A percentile compares a stretch with the other conserved stretches of the same genome.
Evolutionary conservation across 1,140 invertebrate genomes (phyloP).

Genomic region (Glossosoma conforme): DNA sequence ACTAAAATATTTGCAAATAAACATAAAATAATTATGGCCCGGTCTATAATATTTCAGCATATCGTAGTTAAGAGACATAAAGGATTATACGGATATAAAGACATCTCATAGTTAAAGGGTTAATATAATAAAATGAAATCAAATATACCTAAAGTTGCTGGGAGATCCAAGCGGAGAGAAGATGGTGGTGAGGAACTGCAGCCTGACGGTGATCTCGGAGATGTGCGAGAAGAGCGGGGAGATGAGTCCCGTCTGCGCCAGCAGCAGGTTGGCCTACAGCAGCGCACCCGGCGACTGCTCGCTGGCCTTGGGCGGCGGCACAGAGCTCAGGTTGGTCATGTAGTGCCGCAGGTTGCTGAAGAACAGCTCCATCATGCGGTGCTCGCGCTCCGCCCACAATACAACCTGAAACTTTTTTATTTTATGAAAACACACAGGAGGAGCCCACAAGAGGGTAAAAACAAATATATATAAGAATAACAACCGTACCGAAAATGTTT

Average conservation of each 20-base stretch:
- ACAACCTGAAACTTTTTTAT: conserved; percentile 51
- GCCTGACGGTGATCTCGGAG: conserved; percentile 82
- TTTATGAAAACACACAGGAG: not conserved
- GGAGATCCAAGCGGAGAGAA: conserved; percentile 88
- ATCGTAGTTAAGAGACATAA: no score
- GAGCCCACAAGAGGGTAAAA: no score
- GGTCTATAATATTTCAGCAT: no score
- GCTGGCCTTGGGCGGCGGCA: conserved; percentile 34
- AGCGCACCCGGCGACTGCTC: conserved; percentile 24
- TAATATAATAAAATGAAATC: no score
- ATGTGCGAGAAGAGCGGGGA: conserved; percentile 71
- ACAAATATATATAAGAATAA: not conserved
- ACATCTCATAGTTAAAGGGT: no score
- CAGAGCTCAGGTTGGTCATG: conserved; percentile 37
- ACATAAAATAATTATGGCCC: no score
- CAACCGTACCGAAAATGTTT: not conserved
- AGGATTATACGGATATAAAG: no score
- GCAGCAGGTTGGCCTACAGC: conserved; percentile 33
- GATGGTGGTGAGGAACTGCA: conserved; percentile 88
- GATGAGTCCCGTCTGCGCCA: conserved; percentile 32
- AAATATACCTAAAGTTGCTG: conserved; percentile 68
- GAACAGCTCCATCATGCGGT: conserved; percentile 88
- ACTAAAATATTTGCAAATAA: no score
- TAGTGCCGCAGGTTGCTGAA: conserved; percentile 78
- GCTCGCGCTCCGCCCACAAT: conserved; percentile 84